phyloP scores from a whole-genome alignment of 2,888 invertebrate genomes.

The Acholoe squamosa region DNA sequence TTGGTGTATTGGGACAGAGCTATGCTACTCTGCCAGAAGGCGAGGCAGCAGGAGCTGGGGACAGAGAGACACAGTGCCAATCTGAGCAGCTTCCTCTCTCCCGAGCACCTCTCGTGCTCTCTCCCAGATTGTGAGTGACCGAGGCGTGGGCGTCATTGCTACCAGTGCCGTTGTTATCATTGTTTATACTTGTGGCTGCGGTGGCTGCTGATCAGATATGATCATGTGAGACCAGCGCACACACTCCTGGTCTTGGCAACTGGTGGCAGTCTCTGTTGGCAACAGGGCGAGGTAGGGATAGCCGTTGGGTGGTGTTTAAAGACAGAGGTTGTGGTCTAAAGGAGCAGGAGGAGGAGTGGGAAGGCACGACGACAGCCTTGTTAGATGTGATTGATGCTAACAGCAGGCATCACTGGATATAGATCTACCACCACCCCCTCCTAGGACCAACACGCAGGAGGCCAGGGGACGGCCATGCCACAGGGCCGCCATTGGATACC shows the following conservation, averaged over 20 bases:
- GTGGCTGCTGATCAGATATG: neutral
- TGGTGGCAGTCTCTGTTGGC: neutral
- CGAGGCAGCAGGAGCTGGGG: neutral
- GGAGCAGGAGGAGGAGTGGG: neutral
- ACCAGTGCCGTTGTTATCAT: neutral
- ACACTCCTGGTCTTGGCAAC: neutral
- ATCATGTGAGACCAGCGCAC: neutral
- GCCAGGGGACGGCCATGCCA: no score
- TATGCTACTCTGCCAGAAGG: neutral
- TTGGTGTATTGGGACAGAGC: neutral
- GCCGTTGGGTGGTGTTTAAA: neutral
- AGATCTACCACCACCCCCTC: neutral
- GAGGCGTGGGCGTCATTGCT: constrained; percentile 27
- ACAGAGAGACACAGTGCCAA: neutral
- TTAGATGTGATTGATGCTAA: constrained; percentile 1
- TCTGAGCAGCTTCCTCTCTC: no score
- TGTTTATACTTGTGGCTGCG: neutral
- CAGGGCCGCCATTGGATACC: no score
- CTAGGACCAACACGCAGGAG: no score
- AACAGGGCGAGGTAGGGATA: no score
- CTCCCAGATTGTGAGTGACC: neutral
- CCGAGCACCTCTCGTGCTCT: no score
- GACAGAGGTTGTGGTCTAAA: neutral
- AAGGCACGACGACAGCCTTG: neutral
- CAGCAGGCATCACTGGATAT: neutral